Evolutionary conservation across 2,797 vertebrate genomes (phyloP).

Genomic region (Alfaro cultratus): DNA sequence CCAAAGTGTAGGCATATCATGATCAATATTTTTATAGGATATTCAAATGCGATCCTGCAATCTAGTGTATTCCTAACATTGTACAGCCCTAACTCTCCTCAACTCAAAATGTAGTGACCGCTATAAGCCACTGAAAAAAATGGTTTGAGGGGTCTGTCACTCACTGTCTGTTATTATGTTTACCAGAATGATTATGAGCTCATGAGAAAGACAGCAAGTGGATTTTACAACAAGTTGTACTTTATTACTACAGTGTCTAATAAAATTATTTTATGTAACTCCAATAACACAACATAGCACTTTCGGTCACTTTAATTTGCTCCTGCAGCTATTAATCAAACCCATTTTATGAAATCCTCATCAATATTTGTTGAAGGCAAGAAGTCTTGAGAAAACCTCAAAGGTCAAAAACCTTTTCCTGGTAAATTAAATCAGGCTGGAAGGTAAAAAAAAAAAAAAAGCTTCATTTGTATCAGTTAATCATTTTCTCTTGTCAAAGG

Average conservation of each 20-base stretch:
- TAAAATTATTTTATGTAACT: conserved; percentile 4
- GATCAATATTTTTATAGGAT: not conserved
- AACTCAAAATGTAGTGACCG: not conserved
- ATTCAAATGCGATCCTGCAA: not conserved
- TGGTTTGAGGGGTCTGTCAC: not conserved
- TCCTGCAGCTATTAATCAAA: conserved; percentile 21
- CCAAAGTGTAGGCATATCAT: not conserved
- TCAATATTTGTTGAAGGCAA: conserved; percentile 28
- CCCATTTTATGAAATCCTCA: conserved; percentile 44
- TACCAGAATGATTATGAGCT: too few relatives aligned
- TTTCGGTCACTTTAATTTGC: conserved; percentile 30
- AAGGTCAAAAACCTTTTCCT: conserved; percentile 45
- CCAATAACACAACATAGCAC: conserved; percentile 7
- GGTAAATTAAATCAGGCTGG: conserved; percentile 33
- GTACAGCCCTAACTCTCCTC: not conserved
- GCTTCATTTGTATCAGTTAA: conserved; percentile 36
- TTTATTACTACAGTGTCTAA: not conserved
- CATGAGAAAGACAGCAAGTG: too few relatives aligned
- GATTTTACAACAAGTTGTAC: too few relatives aligned
- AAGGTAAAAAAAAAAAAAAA: conserved; percentile 23
- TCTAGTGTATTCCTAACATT: not conserved
- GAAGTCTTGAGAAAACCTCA: conserved; percentile 50
- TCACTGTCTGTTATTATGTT: not conserved
- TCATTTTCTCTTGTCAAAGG: conserved; percentile 33
- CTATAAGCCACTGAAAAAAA: not conserved